Base-by-base conservation (phyloP, 1,140 invertebrate genomes). In the Camponotus pennsylvanicus region DNA sequence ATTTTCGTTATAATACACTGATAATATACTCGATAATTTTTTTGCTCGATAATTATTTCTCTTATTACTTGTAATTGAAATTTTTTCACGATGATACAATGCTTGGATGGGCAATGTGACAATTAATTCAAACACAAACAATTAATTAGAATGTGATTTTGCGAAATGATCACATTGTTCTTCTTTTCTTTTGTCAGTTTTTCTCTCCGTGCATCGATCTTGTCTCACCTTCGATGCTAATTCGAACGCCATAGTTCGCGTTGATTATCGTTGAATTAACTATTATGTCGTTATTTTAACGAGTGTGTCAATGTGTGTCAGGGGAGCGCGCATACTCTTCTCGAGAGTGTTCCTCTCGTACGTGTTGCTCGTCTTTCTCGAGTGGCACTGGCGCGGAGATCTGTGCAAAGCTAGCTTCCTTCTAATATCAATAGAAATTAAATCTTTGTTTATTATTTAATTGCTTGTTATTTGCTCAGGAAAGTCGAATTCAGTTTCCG, bases 221-320 rank as follows among this genome's bases (percentile, higher is more conserved):
- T 91, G 92, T 93, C 94, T 95, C 94, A 95, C 94, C 95, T 95
- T 95, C 94, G 93, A 94, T 92, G 93, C 90, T 95, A 95, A 95
- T 95, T 95, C 93, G 94, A 94, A 93, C 94, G 92, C 94, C 94
- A 94, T 92, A 91, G 90, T 94, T 94, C 92, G 92, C 93, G 92
- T 92, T 95, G 94, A 95, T 95, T 95, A 95, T 95, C 94, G 91
- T 92, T 95, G 94, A 95, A 95, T 95, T 95, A 95, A 94, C 94
- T 88, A 95, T 95, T 95, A 95, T 94, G 94, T 95, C 93, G 93
- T 95, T 95, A 95, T 95, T 95, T 95, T 95, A 95, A 95, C 95
- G 92, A 95, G 94, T 73, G n/a, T 52, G 69, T 95, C 93, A 94
- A 95, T 95, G 94, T 95, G 92, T 95, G 95, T 95, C 94, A 95